Evolutionary conservation across 2,888 invertebrate species (phyloP).

Genomic region (Ophion costatus): DNA sequence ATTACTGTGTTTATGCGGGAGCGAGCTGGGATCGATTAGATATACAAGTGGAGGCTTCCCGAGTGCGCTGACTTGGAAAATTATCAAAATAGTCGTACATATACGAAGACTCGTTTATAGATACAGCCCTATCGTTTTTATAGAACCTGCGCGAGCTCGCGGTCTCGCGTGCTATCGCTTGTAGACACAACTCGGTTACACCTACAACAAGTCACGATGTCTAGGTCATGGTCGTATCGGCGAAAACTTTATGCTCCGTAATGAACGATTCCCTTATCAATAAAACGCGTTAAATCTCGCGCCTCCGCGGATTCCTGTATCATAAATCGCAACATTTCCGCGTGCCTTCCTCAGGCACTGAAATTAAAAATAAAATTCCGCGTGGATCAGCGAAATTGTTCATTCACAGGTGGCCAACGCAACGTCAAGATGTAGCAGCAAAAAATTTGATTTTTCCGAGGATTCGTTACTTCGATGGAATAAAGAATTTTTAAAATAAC

Average conservation of each 20-base stretch:
- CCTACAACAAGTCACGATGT: conserved; percentile 74
- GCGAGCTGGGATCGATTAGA: conserved; percentile 71
- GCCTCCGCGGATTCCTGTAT: not conserved
- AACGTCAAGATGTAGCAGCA: not conserved
- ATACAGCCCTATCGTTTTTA: conserved; percentile 76
- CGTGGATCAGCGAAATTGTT: not conserved
- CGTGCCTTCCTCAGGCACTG: not conserved
- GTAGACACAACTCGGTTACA: conserved; percentile 77
- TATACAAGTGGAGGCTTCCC: conserved; percentile 66
- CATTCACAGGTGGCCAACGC: not conserved
- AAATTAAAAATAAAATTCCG: not conserved
- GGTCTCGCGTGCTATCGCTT: conserved; percentile 64
- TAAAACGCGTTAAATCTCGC: not conserved
- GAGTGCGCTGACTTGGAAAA: conserved; percentile 60
- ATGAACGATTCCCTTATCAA: conserved; percentile 7
- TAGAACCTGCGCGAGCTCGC: conserved; percentile 70
- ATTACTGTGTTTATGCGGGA: not conserved
- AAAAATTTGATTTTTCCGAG: too few species aligned
- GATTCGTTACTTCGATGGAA: too few species aligned
- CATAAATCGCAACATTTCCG: not conserved
- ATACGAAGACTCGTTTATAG: conserved; percentile 70
- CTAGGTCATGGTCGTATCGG: conserved; percentile 79
- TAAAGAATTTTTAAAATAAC: too few species aligned
- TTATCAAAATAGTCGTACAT: conserved; percentile 76
- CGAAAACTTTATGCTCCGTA: conserved; percentile 21